Conservation (phyloP, 2,113 vertebrate species). For the Micronycteris hirsuta region DNA sequence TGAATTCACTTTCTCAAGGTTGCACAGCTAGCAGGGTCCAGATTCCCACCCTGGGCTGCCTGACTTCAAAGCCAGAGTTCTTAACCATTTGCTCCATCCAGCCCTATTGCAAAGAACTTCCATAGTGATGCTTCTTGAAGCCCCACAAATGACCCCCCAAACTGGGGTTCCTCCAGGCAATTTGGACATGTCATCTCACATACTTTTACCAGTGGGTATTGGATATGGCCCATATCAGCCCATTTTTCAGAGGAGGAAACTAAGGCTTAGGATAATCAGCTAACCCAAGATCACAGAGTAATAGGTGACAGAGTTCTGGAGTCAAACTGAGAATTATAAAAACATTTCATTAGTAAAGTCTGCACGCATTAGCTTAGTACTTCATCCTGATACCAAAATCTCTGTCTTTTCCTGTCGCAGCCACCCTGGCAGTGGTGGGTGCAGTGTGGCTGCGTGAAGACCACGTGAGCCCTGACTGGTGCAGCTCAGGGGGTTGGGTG, state of each 20-base stretch:
- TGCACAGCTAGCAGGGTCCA: neutral
- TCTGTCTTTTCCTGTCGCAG: neutral
- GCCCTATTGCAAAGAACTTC: neutral
- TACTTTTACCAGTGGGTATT: neutral
- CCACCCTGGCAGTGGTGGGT: accelerated
- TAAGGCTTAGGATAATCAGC: neutral
- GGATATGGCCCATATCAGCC: neutral
- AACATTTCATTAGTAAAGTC: neutral
- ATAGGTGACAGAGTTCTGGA: neutral
- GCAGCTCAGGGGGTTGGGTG: no score
- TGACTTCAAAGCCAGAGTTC: neutral
- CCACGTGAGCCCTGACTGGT: no score
- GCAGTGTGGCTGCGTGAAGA: neutral
- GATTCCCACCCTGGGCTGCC: neutral
- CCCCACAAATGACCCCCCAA: neutral
- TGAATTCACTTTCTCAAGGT: neutral
- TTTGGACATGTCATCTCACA: neutral
- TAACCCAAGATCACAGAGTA: neutral
- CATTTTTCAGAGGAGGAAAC: neutral
- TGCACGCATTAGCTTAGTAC: neutral
- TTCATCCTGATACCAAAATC: neutral
- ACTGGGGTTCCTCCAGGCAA: neutral
- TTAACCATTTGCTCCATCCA: neutral
- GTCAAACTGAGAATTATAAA: neutral
- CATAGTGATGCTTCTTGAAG: neutral